Percentiles rank a stretch among this genome's conserved stretches.
These are phyloP conservation scores for Podargus strigoides DNA, from an alignment of 2,797 vertebrate genomes.

Conservation along the genomic window DNA sequence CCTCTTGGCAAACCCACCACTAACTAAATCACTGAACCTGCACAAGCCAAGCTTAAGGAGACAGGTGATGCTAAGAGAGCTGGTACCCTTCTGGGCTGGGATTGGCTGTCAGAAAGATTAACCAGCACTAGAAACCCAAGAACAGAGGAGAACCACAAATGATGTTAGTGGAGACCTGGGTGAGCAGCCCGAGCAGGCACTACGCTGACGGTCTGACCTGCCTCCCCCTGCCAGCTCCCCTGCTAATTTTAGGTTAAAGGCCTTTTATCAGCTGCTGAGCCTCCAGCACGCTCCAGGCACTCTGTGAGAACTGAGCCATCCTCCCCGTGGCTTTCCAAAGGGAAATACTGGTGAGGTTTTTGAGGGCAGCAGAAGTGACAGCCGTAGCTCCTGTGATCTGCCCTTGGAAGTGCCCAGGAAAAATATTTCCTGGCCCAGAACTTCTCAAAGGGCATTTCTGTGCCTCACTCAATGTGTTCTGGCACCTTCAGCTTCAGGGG, in stretches of 20 bases:
- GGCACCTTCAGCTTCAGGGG: neutral
- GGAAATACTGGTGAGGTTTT: neutral
- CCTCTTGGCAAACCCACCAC: neutral
- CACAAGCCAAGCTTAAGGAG: neutral
- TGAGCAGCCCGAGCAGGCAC: rapidly evolving
- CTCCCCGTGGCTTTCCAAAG: rapidly evolving
- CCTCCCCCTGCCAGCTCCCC: neutral
- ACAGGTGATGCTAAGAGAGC: neutral
- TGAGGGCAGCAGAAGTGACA: neutral
- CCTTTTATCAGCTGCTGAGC: neutral
- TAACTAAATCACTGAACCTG: neutral
- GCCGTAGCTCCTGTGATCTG: rapidly evolving
- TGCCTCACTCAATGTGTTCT: neutral
- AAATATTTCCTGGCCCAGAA: neutral
- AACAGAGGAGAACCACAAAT: neutral
- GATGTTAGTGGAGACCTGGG: neutral
- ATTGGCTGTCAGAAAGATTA: neutral
- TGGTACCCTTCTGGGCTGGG: neutral
- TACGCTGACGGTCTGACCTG: neutral
- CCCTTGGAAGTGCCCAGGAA: neutral
- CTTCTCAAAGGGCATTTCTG: neutral
- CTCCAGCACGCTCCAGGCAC: neutral
- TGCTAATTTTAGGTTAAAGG: neutral
- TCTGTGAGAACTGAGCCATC: neutral
- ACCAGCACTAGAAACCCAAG: neutral